Evolutionary conservation across 2,797 vertebrate species (phyloP), one percentile per base, ranked within the genome.

Genomic region (Pantherophis alleghaniensis): DNA sequence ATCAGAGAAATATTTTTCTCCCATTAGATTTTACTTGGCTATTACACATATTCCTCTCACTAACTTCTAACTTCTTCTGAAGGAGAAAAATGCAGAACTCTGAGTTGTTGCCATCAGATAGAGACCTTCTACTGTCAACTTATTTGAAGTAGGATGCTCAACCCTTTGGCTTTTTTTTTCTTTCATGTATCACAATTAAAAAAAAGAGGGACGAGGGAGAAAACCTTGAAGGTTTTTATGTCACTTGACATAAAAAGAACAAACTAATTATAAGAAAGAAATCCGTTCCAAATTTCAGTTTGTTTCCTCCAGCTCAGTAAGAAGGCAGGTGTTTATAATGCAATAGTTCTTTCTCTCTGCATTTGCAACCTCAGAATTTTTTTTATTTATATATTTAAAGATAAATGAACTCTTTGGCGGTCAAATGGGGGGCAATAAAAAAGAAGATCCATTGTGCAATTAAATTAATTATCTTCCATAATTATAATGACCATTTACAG

Each of bases 231-330:
- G 26, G 94, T 74, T 3, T 7, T 95, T 87, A 94, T 95, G 63
- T 92, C 86, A 86, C 89, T n/a, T 0, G 11, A 90, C 90, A 92
- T 95, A 79, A 95, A 97, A 96, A 96, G 74, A 79, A 94, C n/a
- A 95, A 96, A 93, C 94, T 96, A 95, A 95, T 97, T 96, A 95
- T 89, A 93, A 97, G 97, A 56, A 92, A 93, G 92, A 93, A 7
- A 11, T 3, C 95, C 95, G n/a, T 57, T 95, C 93, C 86, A 88
- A 63, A 61, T 94, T 95, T 69, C 90, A 94, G 0, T 94, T 96
- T 92, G 61, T 83, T 93, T 63, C n/a, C 95, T 66, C 88, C 57
- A 79, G 16, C 90, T n/a, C 92, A 47, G 7, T 74, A 32, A 88
- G 94, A 89, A 95, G 60, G 26, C 93, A n/a, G 92, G 93, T 89